phyloP scores from a whole-genome alignment of 1,140 invertebrate species.

The Venturia canescens region DNA sequence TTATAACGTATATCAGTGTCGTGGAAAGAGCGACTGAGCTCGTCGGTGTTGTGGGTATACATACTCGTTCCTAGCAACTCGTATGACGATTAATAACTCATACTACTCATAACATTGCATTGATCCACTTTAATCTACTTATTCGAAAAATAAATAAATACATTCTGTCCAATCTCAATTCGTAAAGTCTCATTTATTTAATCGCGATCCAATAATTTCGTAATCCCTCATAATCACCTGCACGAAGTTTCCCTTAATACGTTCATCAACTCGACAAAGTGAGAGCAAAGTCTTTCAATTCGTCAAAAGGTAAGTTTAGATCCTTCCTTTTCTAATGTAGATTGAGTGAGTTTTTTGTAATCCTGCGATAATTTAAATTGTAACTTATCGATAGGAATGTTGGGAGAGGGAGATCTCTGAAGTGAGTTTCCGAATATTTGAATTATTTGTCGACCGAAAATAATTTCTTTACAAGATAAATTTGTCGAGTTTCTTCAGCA shows the following conservation, averaged over 20 bases:
- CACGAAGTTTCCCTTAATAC: neutral
- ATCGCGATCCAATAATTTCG: constrained; percentile 45
- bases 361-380: too few relatives aligned
- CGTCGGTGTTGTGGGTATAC: constrained; percentile 77
- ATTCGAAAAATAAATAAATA: constrained; percentile 76
- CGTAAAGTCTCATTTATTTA: neutral
- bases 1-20: constrained; percentile 76
- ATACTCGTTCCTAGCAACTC: constrained; percentile 76
- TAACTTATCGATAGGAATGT: too few relatives aligned
- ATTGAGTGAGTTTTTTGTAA: neutral
- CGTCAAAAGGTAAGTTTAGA: neutral
- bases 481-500: too few relatives aligned
- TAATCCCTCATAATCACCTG: neutral
- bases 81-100: constrained; percentile 76
- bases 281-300: too few relatives aligned
- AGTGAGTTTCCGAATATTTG: too few relatives aligned
- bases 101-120: constrained; percentile 77
- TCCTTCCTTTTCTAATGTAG: neutral
- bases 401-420: too few relatives aligned
- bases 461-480: too few relatives aligned
- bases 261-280: too few relatives aligned
- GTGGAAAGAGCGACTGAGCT: constrained; percentile 73
- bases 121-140: constrained; percentile 76
- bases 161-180: constrained; percentile 75
- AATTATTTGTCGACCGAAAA: too few relatives aligned